A percentile compares a stretch with the other conserved stretches of the same genome.
Conservation (phyloP, 2,113 vertebrate species). For the Ophthalmolycus amberensis region DNA sequence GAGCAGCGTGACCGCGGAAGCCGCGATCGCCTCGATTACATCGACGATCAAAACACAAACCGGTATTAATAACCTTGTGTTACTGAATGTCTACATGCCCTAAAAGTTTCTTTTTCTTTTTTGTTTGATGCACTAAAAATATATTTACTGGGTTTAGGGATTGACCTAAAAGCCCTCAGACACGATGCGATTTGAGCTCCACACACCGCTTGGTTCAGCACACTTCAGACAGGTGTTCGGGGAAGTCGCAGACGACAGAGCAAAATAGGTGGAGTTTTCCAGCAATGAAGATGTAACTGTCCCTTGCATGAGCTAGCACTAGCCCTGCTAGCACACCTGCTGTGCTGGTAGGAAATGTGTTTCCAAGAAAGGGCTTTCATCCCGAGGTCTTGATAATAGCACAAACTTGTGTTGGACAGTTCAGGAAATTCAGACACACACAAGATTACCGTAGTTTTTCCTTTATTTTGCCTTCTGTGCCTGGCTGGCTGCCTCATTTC, state of each 20-base stretch:
- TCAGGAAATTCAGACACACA: no score
- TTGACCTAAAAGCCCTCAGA: background rate
- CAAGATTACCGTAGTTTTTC: no score
- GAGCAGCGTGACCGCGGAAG: background rate
- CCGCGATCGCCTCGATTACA: conserved; percentile 4
- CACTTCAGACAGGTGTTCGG: background rate
- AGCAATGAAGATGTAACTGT: background rate
- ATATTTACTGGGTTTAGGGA: background rate
- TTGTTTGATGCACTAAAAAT: background rate
- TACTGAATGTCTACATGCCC: conserved; percentile 18
- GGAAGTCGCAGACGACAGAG: background rate
- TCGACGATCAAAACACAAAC: background rate
- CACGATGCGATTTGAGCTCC: background rate
- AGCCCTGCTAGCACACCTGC: background rate
- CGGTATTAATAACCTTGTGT: background rate
- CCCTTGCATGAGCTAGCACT: background rate
- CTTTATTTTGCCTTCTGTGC: no score
- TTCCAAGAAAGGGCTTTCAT: no score
- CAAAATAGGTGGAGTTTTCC: background rate
- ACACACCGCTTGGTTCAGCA: background rate
- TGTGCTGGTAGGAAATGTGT: no score
- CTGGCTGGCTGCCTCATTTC: no score
- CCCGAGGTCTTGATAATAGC: no score
- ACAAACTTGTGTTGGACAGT: no score
- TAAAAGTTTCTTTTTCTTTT: background rate